Conservation (phyloP, 2,797 vertebrate species). For the Pristis pectinata region DNA sequence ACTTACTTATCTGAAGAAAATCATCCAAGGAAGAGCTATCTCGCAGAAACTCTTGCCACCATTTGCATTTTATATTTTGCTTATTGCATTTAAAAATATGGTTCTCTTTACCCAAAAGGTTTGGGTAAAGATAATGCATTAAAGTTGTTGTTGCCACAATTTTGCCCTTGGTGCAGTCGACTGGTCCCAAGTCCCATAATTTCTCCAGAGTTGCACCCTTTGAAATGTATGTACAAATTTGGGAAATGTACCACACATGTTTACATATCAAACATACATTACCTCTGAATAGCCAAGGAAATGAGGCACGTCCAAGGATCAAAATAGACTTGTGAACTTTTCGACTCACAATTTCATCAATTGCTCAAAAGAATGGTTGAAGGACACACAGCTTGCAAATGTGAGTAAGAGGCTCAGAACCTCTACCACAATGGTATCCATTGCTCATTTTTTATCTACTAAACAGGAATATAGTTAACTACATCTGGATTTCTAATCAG, state of each 20-base stretch:
- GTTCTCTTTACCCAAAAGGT: no score
- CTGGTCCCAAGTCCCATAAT: no score
- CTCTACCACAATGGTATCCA: background rate
- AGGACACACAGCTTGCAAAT: background rate
- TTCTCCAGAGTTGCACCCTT: background rate
- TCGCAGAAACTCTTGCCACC: background rate
- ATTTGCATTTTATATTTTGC: background rate
- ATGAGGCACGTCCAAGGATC: background rate
- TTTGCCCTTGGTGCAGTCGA: no score
- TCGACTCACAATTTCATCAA: background rate
- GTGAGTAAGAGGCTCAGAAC: background rate
- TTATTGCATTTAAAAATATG: no score
- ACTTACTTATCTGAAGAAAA: background rate
- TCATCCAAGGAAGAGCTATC: background rate
- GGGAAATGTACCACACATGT: background rate
- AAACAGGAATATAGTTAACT: background rate
- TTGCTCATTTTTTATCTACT: background rate
- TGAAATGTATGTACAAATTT: background rate
- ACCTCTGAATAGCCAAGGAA: background rate
- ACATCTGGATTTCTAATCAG: background rate
- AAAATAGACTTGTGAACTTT: background rate
- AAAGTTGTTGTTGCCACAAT: no score
- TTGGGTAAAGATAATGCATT: no score
- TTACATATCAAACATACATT: background rate
- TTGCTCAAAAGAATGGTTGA: background rate